Conservation (phyloP, 2,113 vertebrate genomes). For the Corythaeola cristata region DNA sequence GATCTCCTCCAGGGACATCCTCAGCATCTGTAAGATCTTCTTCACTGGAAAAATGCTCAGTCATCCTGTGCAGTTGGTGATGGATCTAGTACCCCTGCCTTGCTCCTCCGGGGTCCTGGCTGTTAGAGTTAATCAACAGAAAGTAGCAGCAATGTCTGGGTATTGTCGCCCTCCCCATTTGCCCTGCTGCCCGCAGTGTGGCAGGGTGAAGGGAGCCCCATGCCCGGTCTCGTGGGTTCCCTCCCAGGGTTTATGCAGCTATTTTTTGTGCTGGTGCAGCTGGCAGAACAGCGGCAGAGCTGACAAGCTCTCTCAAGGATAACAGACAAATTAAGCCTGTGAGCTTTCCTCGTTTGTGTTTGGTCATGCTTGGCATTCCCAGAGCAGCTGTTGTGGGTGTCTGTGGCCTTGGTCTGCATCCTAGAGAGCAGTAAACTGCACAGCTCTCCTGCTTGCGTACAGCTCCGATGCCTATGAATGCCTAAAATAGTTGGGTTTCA, state of each 20-base stretch:
- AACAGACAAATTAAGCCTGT: not conserved
- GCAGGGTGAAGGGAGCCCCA: not conserved
- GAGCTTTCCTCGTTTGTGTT: conserved; percentile 9
- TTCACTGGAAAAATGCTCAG: not conserved
- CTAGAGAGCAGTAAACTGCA: not conserved
- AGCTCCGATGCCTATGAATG: not conserved
- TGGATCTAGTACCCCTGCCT: not conserved
- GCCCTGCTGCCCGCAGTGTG: not conserved
- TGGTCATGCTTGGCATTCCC: conserved; percentile 18
- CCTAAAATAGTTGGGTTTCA: not conserved
- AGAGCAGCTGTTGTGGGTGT: not conserved
- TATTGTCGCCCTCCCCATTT: not conserved
- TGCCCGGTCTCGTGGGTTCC: not conserved
- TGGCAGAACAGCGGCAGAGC: not conserved
- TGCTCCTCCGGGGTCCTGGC: not conserved
- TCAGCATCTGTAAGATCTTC: not conserved
- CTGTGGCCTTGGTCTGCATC: not conserved
- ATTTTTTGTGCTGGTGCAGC: not conserved
- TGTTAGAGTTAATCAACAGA: not conserved
- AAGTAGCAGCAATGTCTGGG: not conserved
- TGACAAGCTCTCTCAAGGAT: not conserved
- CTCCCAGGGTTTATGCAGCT: not conserved
- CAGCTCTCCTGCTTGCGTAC: not conserved
- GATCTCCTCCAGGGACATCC: too few relatives aligned
- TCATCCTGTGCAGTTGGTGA: not conserved